phyloP scores from a whole-genome alignment of 2,888 invertebrate species.

The Coleophora flavipennella region DNA sequence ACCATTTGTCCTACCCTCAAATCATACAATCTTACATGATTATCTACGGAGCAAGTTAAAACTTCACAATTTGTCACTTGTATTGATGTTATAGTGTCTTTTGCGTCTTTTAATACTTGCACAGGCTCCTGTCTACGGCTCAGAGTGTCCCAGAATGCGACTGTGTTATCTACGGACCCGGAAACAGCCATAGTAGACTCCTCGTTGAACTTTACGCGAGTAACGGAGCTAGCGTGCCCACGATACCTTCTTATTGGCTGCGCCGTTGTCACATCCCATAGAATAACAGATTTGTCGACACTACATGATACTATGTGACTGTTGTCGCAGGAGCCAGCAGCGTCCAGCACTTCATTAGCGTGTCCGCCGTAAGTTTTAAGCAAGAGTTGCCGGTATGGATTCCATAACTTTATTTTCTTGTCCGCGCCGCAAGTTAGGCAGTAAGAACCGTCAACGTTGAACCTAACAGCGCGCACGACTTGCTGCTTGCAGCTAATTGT shows the following conservation, averaged over 20 bases:
- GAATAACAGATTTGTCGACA: constrained; percentile 91
- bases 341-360: constrained; percentile 79
- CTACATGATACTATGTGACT: constrained; percentile 92
- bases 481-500: constrained; percentile 93
- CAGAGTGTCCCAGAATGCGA: constrained; percentile 89
- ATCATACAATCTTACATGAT: constrained; percentile 90
- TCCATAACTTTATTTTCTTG: constrained; percentile 97
- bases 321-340: constrained; percentile 90
- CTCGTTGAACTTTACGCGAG: constrained; percentile 92
- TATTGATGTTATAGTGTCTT: constrained; percentile 88
- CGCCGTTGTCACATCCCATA: constrained; percentile 97
- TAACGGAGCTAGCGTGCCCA: constrained; percentile 91
- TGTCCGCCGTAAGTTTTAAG: constrained; percentile 95
- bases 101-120: constrained; percentile 88
- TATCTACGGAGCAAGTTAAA: constrained; percentile 91
- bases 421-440: constrained; percentile 97
- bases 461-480: constrained; percentile 92
- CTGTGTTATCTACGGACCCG: constrained; percentile 93
- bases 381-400: constrained; percentile 83
- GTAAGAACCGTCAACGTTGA: constrained; percentile 96
- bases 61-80: constrained; percentile 92
- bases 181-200: constrained; percentile 94
- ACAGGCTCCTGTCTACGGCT: constrained; percentile 60
- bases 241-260: constrained; percentile 87
- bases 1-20: constrained; percentile 87